A percentile compares a stretch with the other conserved stretches of the same genome.
Conservation (phyloP, 2,113 vertebrate species). For the Rhineura floridana region DNA sequence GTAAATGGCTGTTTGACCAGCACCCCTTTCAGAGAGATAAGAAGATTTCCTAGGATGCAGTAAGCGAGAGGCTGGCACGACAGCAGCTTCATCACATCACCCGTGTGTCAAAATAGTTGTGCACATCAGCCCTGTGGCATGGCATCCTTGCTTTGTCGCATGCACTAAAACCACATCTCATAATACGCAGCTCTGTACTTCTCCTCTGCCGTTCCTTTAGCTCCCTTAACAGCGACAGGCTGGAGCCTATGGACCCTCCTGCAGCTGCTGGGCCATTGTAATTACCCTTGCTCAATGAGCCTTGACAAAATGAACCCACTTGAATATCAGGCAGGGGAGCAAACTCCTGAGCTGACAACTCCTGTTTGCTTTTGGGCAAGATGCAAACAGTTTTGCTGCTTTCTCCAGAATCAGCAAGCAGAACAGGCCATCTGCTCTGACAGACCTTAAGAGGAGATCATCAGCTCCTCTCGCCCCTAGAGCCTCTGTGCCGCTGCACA, state of each 20-base stretch:
- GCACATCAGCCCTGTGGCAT: not conserved
- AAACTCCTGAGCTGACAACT: constrained; percentile 24
- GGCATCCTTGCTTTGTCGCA: not conserved
- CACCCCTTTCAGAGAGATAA: not conserved
- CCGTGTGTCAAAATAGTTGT: not conserved
- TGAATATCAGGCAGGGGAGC: constrained; percentile 25
- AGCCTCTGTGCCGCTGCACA: not conserved
- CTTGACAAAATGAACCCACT: constrained; percentile 19
- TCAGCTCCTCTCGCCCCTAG: not conserved
- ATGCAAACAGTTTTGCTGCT: not conserved
- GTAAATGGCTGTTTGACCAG: not conserved
- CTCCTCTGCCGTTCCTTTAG: not conserved
- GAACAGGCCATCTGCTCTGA: constrained; percentile 31
- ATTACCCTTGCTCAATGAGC: constrained; percentile 29
- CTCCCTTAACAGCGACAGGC: not conserved
- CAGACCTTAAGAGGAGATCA: constrained; percentile 20
- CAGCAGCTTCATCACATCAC: too few relatives aligned
- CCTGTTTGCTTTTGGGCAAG: constrained; percentile 26
- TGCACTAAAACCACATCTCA: not conserved
- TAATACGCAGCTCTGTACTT: not conserved
- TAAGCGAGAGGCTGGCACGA: too few relatives aligned
- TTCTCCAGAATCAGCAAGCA: constrained; percentile 21
- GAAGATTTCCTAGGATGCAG: not conserved
- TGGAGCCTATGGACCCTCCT: not conserved
- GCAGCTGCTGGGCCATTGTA: constrained; percentile 3